Evolutionary conservation across 2,888 invertebrate genomes (phyloP).

Genomic region (Andrena flavipes): DNA sequence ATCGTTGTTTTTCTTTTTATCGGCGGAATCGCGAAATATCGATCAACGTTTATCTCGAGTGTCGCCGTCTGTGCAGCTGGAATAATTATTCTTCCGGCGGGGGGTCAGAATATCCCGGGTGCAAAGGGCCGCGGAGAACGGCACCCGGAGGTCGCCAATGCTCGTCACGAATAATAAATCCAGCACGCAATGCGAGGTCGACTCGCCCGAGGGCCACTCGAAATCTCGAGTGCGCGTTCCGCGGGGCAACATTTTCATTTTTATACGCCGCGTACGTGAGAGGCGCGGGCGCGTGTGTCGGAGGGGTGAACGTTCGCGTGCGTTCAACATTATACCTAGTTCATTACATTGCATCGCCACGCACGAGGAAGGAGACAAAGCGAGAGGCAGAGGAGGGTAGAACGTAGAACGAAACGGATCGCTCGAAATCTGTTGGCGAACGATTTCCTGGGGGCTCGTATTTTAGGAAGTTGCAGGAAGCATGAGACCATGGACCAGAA

Average conservation of each 20-base stretch:
- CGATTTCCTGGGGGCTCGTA: slow-evolving; percentile 78
- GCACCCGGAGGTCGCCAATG: slow-evolving; percentile 22
- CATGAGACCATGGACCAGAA: slow-evolving; percentile 77
- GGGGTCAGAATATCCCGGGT: background rate
- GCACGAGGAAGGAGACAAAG: slow-evolving; percentile 48
- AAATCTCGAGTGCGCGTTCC: slow-evolving; percentile 58
- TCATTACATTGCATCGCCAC: slow-evolving; percentile 68
- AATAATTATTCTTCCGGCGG: slow-evolving; percentile 33
- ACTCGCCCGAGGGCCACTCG: slow-evolving; percentile 45
- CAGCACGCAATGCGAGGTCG: slow-evolving; percentile 31
- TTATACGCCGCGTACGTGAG: slow-evolving; percentile 31
- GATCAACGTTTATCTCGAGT: slow-evolving; percentile 42
- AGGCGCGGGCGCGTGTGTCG: background rate
- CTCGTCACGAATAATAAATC: slow-evolving; percentile 57
- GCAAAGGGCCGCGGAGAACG: slow-evolving; percentile 10
- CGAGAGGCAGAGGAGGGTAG: slow-evolving; percentile 50
- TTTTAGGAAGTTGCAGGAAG: slow-evolving; percentile 81
- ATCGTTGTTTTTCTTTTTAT: slow-evolving; percentile 39
- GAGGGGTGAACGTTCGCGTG: slow-evolving; percentile 7
- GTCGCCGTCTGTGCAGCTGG: slow-evolving; percentile 17
- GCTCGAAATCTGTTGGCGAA: slow-evolving; percentile 71
- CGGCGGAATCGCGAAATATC: slow-evolving; percentile 30
- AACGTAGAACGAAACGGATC: slow-evolving; percentile 63
- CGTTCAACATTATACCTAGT: slow-evolving; percentile 52
- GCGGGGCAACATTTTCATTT: slow-evolving; percentile 64